Evolutionary conservation across 1,140 invertebrate species (phyloP), one percentile per base, ranked within the genome.

Genomic region (Drosophila equinoxialis): DNA sequence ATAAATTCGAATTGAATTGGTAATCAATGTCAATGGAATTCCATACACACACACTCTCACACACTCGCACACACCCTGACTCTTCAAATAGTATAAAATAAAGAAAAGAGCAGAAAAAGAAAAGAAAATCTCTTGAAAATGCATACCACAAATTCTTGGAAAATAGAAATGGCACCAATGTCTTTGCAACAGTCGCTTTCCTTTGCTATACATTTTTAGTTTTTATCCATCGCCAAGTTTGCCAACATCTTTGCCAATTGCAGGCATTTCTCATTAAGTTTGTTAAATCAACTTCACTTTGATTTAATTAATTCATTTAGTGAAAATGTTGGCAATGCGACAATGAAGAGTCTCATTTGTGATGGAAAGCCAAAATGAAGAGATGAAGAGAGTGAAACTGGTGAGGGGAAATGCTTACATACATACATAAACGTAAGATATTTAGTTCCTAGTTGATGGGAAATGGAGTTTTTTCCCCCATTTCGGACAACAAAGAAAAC

Each of bases 281-380:
- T 78, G 84, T 86, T 71, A 66, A 71, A 67, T 68, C 79, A 69
- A 39, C 13, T 70, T 61, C 79, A 65, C 55, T 58, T 6, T 86
- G 83, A 86, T 86, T 86, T 87, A 86, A 86, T 86, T 89, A 86
- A 86, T 87, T 87, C 79, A 86, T 86, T 86, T 83, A 75, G 83
- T 89, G 83, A 86, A 86, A 86, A 86, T 86, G 79, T 55, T 62
- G 67, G 65, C 72, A 86, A 85, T 85, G 81, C 69, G 61, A 75
- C 75, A 75, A 65, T 61, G 68, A 68, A 59, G 35, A 48, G 4
- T 48, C n/a, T 48, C 14, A 26, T 48, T 10, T 39, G 37, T 39
- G 11, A 39, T 39, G 37, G 37, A 39, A 39, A 39, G 37, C 37
- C 37, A 39, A 5, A 11, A 39, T 1, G 10, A 39, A 39, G 10